These are phyloP conservation scores for Neoascia interrupta DNA, from an alignment of 2,888 invertebrate species.

Conservation along the genomic window DNA sequence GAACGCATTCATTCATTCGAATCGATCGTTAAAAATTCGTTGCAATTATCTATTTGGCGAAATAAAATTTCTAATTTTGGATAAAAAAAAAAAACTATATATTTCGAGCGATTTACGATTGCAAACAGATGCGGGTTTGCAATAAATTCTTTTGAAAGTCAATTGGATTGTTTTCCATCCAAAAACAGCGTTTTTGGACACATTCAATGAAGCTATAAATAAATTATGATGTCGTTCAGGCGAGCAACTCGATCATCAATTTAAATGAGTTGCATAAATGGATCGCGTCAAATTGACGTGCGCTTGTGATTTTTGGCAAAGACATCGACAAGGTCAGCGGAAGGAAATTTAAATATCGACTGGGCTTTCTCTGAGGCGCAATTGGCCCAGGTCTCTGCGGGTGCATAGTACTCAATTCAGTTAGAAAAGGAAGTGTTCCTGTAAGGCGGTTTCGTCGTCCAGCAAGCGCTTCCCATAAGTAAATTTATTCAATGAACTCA, in stretches of 20 bases:
- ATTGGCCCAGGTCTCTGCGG: no score
- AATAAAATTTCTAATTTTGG: constrained; percentile 38
- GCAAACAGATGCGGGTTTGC: constrained; percentile 57
- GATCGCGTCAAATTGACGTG: constrained; percentile 18
- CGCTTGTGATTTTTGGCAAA: no score
- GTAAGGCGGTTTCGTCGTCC: no score
- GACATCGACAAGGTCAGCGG: no score
- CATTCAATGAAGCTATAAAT: constrained; percentile 49
- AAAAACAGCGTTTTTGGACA: constrained; percentile 30
- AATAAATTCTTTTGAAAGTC: constrained; percentile 46
- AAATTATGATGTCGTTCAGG: constrained; percentile 43
- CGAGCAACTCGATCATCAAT: constrained; percentile 30
- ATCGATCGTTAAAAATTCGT: constrained; percentile 5
- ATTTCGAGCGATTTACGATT: constrained; percentile 32
- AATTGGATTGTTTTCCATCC: constrained; percentile 40
- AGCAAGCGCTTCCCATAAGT: not conserved
- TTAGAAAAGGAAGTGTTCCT: no score
- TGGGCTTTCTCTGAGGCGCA: no score
- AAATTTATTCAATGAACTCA: constrained; percentile 15
- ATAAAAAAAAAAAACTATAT: not conserved
- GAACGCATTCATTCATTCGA: constrained; percentile 58
- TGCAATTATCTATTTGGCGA: constrained; percentile 48
- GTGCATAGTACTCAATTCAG: no score
- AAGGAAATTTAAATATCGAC: no score
- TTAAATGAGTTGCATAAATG: constrained; percentile 45